Base-by-base conservation (phyloP, 2,888 invertebrate species). In the Prionchulus punctatus region DNA sequence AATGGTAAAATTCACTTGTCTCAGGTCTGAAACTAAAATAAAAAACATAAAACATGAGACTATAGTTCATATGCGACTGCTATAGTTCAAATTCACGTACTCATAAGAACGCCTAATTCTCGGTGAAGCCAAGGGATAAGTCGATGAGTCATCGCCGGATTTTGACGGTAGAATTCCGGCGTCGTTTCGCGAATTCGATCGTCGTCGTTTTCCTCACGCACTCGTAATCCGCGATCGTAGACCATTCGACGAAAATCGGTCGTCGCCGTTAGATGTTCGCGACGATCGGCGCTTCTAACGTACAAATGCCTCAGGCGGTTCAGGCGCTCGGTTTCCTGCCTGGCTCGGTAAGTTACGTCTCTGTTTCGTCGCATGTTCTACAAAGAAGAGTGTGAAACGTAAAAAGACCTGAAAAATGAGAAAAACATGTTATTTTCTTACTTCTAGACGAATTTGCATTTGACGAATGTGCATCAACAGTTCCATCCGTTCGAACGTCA, bases 71-170 rank as follows among this genome's bases (percentile, higher is more conserved):
- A 36, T 7, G 18, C 18, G 7, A 12, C 18, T 12, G 36, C 18
- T 36, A 36, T 36, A 36, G 36, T 12, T 36, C 18, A 36, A 36
- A 36, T 7, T 36, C 12, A 23, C n/a, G n/a, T 50, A 21, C 28
- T 12, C 27, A 87, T 73, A 54, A 89, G 76, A 58, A 82, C 85
- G 63, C 81, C 79, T 30, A 92, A 75, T 73, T 92, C 91, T 60
- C 92, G 78, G 70, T 83, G 83, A 30, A 92, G 75, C 87, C 89
- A 92, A 1, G 86, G 86, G 60, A 85, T 81, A 55, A 92, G 76
- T 1, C 91, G 81, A 70, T 85, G 83, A 60, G 83, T 78, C 70
- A 85, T 84, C 18, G 83, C 81, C 56, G 84, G 84, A 75, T 89
- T 76, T n/a, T 65, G 62, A 2, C 64, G 56, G 59, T 65, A 73